Conservation (phyloP, 2,797 vertebrate genomes). For the Glossophaga mutica region DNA sequence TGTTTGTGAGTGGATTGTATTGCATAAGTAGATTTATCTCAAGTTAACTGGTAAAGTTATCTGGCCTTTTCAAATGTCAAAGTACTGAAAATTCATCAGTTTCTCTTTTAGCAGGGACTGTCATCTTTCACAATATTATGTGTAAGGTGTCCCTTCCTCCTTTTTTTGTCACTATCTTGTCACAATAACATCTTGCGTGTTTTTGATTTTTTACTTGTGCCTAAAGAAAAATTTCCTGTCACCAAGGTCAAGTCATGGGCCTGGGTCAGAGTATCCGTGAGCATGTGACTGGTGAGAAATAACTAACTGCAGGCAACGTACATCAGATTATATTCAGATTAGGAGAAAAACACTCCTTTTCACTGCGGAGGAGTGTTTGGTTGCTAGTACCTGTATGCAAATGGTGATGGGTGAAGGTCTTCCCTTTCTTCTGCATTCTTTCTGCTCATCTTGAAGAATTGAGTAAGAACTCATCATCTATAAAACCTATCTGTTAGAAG, state of each 20-base stretch:
- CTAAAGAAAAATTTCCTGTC: conserved; percentile 7
- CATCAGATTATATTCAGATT: conserved; percentile 18
- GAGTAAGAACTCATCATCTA: conserved; percentile 32
- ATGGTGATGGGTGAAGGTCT: neutral
- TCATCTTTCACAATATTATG: conserved; percentile 65
- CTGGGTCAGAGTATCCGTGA: neutral
- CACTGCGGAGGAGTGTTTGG: neutral
- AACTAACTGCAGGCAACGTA: neutral
- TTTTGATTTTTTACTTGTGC: conserved; percentile 66
- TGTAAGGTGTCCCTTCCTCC: conserved; percentile 45
- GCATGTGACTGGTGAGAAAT: conserved; percentile 44
- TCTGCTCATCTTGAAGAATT: conserved; percentile 46
- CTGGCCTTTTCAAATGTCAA: conserved; percentile 76
- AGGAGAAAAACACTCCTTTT: conserved; percentile 13
- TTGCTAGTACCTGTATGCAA: neutral
- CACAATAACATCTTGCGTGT: conserved; percentile 35
- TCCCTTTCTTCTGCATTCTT: conserved; percentile 6
- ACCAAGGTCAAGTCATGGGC: neutral
- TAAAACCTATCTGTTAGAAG: conserved; percentile 40
- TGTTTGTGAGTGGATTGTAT: conserved; percentile 80
- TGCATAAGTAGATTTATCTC: conserved; percentile 71
- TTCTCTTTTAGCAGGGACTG: conserved; percentile 51
- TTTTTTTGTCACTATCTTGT: conserved; percentile 57
- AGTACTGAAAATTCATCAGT: conserved; percentile 72
- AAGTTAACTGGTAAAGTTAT: conserved; percentile 79